Conservation (phyloP, 2,113 vertebrate species). For the Lipophrys pholis region DNA sequence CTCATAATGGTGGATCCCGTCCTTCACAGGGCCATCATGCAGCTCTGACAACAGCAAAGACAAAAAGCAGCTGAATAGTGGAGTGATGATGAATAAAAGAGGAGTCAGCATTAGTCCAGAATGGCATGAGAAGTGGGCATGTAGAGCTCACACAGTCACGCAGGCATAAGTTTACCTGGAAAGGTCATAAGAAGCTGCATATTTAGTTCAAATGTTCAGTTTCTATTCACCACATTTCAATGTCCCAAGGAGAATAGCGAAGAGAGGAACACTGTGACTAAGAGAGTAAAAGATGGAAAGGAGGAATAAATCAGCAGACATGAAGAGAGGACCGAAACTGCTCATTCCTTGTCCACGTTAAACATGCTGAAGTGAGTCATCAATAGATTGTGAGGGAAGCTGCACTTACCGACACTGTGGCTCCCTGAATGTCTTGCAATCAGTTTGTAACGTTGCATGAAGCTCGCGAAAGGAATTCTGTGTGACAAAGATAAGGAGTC, state of each 20-base stretch:
- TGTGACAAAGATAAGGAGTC: slow-evolving; percentile 32
- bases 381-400: neutral
- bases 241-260: slow-evolving; percentile 51
- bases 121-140: slow-evolving; percentile 34
- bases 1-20: too few species aligned
- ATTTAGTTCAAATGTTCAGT: slow-evolving; percentile 50
- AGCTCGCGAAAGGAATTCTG: slow-evolving; percentile 89
- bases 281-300: slow-evolving; percentile 44
- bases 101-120: neutral
- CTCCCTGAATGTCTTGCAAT: slow-evolving; percentile 75
- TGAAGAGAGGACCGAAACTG: slow-evolving; percentile 54
- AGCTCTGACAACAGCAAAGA: neutral
- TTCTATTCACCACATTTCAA: slow-evolving; percentile 54
- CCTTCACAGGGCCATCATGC: too few species aligned
- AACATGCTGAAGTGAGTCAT: slow-evolving; percentile 8
- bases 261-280: slow-evolving; percentile 35
- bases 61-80: slow-evolving; percentile 3
- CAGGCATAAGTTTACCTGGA: slow-evolving; percentile 79
- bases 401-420: slow-evolving; percentile 71
- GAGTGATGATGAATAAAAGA: neutral
- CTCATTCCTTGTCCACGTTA: slow-evolving; percentile 30
- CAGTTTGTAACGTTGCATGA: slow-evolving; percentile 87
- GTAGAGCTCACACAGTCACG: slow-evolving; percentile 26
- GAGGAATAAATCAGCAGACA: slow-evolving; percentile 46
- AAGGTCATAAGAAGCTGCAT: slow-evolving; percentile 50